Base-by-base conservation (phyloP, 1,140 invertebrate species). In the Vanessa tameamea region DNA sequence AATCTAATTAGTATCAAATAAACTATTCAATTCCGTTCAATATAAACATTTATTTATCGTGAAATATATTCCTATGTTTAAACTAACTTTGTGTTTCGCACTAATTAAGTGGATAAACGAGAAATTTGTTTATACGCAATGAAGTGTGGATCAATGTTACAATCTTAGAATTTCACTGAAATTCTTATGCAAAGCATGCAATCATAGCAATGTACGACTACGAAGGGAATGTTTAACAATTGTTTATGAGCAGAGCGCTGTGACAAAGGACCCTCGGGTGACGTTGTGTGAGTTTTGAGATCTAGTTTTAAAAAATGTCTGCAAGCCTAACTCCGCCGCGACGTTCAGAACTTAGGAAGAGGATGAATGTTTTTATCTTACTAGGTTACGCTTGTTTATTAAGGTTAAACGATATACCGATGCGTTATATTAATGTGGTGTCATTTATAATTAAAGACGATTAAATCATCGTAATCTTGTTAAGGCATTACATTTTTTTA, bases 221-320 rank as follows among this genome's bases (percentile, higher is more conserved):
- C 69, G 68, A 70, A 75, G 73, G 76, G 77, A 83, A 82, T 81
- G 76, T 81, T 81, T 82, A 81, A 83, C 86, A 83, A 89, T 89
- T 83, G 84, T 83, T 82, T 79, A 71, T 77, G 82, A 77, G 76
- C 63, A 76, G 76, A 77, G 83, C 77, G 70, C 48, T 14, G 43
- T 87, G 86, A 87, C 87, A 89, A 89, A 89, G 87, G 64, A 83
- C 86, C 75, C 87, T 89, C 77, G 75, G 64, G 74, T 77, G 80
- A 83, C 78, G 83, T 77, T 78, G 76, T 78, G 72, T 70, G 77
- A 78, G 64, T 67, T 65, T 77, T 69, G 70, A 78, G 76, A 73
- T 72, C 75, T 73, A 72, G 72, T 74, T 83, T 80, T 77, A 76
- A 80, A 80, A 78, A 80, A 72, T 51, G 65, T 76, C 77, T 73